Evolutionary conservation across 2,113 vertebrate species (phyloP).

Genomic region (Gavia stellata): DNA sequence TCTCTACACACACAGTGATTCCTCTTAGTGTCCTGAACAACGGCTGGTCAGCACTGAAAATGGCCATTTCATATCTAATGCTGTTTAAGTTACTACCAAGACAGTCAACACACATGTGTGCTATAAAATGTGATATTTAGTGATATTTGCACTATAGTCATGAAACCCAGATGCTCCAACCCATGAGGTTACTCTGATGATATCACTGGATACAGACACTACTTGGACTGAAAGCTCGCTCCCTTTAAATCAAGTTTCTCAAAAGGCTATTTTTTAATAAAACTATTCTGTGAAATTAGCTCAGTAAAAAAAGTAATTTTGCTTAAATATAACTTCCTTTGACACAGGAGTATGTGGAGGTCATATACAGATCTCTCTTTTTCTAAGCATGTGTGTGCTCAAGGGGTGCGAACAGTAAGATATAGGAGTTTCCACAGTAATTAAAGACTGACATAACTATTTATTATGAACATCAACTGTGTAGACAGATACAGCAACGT

Average conservation of each 20-base stretch:
- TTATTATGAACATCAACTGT: not conserved
- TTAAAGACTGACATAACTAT: not conserved
- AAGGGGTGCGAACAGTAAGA: not conserved
- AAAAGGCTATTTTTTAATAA: not conserved
- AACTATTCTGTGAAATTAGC: not conserved
- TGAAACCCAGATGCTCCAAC: not conserved
- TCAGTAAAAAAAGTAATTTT: not conserved
- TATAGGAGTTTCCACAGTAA: not conserved
- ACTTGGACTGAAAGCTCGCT: not conserved
- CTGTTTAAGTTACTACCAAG: not conserved
- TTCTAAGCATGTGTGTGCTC: not conserved
- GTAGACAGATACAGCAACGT: not conserved
- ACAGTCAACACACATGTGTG: accelerated
- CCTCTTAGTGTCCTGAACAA: not conserved
- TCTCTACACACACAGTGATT: not conserved
- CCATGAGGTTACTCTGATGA: not conserved
- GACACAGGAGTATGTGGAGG: not conserved
- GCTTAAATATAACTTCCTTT: not conserved
- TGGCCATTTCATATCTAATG: not conserved
- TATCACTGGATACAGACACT: not conserved
- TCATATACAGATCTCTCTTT: not conserved
- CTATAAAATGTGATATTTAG: not conserved
- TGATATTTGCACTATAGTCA: not conserved
- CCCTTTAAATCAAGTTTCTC: not conserved
- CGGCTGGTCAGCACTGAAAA: not conserved